phyloP scores from a whole-genome alignment of 2,113 vertebrate genomes.

The Grus americana region DNA sequence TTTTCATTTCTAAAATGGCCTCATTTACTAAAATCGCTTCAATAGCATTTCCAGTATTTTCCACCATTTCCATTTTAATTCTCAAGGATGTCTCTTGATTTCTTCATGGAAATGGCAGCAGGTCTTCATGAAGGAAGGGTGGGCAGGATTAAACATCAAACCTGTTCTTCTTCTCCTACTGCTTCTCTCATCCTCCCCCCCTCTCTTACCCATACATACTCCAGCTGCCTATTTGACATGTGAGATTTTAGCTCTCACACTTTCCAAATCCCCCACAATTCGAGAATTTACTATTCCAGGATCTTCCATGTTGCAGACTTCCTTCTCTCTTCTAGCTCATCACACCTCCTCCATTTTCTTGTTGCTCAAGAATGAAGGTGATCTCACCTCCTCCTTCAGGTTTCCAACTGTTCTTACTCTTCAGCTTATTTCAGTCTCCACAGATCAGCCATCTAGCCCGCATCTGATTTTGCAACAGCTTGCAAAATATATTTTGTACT shows the following conservation, averaged over 20 bases:
- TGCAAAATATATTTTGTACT: not conserved
- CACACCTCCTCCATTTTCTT: not conserved
- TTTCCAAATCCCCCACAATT: not conserved
- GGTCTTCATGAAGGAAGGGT: not conserved
- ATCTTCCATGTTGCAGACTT: not conserved
- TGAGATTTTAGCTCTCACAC: not conserved
- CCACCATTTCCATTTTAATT: not conserved
- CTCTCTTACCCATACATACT: not conserved
- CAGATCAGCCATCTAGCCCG: not conserved
- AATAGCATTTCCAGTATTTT: not conserved
- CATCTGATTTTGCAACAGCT: not conserved
- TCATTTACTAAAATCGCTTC: not conserved
- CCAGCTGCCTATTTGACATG: not conserved
- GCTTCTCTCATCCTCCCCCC: not conserved
- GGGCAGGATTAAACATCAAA: not conserved
- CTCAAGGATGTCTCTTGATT: not conserved
- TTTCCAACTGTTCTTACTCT: not conserved
- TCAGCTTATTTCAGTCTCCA: not conserved
- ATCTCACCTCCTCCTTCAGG: not conserved
- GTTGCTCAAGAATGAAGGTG: not conserved
- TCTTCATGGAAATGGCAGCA: not conserved
- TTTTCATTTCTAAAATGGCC: not conserved
- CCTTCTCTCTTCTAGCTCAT: not conserved
- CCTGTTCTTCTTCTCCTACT: not conserved
- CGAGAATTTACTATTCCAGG: not conserved